Conservation (phyloP, 2,797 vertebrate genomes). For the Sebastes minor region DNA sequence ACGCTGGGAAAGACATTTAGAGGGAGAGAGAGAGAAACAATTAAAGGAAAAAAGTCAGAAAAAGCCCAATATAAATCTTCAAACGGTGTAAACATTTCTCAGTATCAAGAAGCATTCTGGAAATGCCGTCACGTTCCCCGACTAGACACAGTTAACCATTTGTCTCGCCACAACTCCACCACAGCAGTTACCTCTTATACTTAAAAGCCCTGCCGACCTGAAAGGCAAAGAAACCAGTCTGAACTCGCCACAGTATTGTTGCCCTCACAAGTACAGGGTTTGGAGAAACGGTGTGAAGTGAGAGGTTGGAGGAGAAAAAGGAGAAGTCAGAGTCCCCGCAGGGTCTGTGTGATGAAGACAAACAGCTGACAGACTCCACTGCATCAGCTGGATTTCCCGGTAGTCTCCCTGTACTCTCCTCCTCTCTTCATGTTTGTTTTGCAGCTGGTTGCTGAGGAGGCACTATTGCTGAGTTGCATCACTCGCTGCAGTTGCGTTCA, state of each 20-base stretch:
- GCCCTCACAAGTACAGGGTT: constrained; percentile 63
- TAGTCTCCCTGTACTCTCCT: constrained; percentile 22
- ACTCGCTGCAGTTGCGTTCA: not conserved
- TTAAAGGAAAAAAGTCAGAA: constrained; percentile 49
- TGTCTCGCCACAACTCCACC: constrained; percentile 42
- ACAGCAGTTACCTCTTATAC: constrained; percentile 49
- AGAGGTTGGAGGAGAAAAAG: constrained; percentile 43
- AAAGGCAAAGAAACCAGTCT: constrained; percentile 58
- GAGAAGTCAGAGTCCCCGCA: constrained; percentile 47
- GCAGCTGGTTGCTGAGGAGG: constrained; percentile 49
- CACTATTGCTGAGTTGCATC: constrained; percentile 22
- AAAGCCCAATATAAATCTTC: constrained; percentile 4
- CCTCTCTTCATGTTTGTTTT: constrained; percentile 54
- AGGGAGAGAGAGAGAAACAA: constrained; percentile 41
- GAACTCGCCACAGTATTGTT: constrained; percentile 56
- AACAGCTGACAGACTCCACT: constrained; percentile 64
- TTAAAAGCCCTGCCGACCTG: constrained; percentile 55
- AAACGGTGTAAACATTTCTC: constrained; percentile 17
- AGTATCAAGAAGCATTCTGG: not conserved
- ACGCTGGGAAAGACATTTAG: not conserved
- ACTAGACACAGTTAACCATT: constrained; percentile 46
- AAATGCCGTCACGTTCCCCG: constrained; percentile 24
- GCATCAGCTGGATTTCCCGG: constrained; percentile 46
- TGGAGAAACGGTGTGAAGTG: constrained; percentile 43
- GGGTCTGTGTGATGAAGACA: constrained; percentile 57